Evolutionary conservation across 2,797 vertebrate species (phyloP).

Genomic region (Phaenicophaeus curvirostris): DNA sequence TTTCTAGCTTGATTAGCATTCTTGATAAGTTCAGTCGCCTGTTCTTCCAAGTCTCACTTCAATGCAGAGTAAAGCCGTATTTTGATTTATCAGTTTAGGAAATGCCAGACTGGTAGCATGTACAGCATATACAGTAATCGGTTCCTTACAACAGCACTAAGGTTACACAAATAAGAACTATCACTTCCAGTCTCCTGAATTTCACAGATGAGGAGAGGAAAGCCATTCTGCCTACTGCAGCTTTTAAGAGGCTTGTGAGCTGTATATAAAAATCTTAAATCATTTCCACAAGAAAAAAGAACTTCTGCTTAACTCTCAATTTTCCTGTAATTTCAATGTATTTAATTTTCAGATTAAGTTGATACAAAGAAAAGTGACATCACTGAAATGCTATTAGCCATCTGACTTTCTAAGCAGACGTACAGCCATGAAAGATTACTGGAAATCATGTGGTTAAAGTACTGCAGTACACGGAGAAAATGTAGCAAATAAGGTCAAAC

Average conservation of each 20-base stretch:
- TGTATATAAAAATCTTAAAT: background rate
- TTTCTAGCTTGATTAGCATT: background rate
- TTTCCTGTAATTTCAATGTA: background rate
- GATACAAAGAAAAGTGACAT: background rate
- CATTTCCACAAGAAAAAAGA: background rate
- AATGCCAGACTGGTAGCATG: background rate
- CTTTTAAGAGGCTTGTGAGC: background rate
- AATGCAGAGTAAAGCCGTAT: background rate
- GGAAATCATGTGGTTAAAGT: constrained; percentile 28
- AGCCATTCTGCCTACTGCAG: background rate
- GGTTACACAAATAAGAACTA: background rate
- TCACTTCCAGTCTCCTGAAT: background rate
- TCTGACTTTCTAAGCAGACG: constrained; percentile 27
- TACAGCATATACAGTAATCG: background rate
- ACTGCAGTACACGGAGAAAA: background rate
- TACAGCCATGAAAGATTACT: background rate
- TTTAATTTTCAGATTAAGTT: constrained; percentile 9
- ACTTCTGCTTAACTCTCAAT: background rate
- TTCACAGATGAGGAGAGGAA: background rate
- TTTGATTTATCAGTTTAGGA: background rate
- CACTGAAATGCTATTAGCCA: background rate
- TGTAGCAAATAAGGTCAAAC: constrained; percentile 46
- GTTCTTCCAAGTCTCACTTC: background rate
- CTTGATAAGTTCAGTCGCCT: background rate
- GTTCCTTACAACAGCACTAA: background rate